These are phyloP conservation scores for Yponomeuta plumbellus DNA, from an alignment of 2,888 invertebrate species.

Conservation along the genomic window DNA sequence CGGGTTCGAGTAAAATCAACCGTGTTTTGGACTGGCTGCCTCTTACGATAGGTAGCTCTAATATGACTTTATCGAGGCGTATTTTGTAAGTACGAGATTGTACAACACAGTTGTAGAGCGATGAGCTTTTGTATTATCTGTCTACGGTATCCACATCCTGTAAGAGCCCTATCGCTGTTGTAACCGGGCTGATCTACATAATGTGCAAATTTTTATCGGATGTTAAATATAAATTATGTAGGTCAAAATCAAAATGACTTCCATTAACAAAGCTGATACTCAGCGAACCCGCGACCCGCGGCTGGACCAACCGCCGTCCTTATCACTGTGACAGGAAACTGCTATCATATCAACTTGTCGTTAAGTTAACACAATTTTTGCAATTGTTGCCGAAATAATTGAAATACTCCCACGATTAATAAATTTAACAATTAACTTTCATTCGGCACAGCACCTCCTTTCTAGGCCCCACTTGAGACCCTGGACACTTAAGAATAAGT, in stretches of 20 bases:
- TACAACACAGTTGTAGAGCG: not conserved
- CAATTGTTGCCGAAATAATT: conserved; percentile 73
- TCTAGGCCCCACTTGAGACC: no score
- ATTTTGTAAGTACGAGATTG: not conserved
- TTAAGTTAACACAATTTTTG: conserved; percentile 73
- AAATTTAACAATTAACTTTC: not conserved
- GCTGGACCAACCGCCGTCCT: conserved; percentile 49
- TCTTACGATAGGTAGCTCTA: no score
- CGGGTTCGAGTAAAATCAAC: no score
- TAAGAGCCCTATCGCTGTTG: not conserved
- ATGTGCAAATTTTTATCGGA: conserved; percentile 1
- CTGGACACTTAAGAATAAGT: no score
- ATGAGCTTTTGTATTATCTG: conserved; percentile 1
- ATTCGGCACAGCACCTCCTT: conserved; percentile 19
- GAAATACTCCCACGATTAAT: conserved; percentile 49
- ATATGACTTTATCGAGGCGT: no score
- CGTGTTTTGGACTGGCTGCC: no score
- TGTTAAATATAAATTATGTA: conserved; percentile 34
- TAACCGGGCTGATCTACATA: not conserved
- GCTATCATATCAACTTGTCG: conserved; percentile 64
- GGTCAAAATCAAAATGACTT: conserved; percentile 74
- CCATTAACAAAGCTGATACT: conserved; percentile 61
- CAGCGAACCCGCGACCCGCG: conserved; percentile 55
- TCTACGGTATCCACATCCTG: not conserved
- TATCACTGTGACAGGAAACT: conserved; percentile 65